These are phyloP conservation scores for Caenorhabditis sp. DNA, from an alignment of 2,888 invertebrate genomes.

Conservation along the genomic window DNA sequence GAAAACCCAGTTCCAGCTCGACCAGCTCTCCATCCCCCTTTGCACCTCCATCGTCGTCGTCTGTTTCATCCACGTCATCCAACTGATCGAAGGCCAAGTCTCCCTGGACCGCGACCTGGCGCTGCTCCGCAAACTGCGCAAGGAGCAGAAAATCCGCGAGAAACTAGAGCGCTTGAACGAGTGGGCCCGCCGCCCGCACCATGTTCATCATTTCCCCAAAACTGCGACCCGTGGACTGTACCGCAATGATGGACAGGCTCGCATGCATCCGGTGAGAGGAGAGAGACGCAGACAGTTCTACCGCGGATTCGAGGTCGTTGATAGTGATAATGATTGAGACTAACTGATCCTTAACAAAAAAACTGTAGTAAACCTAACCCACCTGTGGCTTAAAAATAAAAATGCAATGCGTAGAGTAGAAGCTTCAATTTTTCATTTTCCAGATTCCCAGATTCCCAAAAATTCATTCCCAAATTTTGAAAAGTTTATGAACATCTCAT, in stretches of 20 bases:
- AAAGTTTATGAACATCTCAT: too few species aligned
- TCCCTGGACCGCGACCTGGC: background rate
- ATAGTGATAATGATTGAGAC: background rate
- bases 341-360: background rate
- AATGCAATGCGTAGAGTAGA: too few species aligned
- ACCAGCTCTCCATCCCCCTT: background rate
- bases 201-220: constrained; percentile 13
- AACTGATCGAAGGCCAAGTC: constrained; percentile 11
- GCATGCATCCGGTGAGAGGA: background rate
- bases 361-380: too few species aligned
- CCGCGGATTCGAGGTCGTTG: background rate
- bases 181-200: background rate
- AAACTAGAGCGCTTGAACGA: background rate
- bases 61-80: background rate
- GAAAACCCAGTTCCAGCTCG: constrained; percentile 3
- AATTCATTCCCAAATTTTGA: too few species aligned
- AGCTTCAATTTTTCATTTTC: too few species aligned
- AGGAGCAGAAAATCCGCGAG: background rate
- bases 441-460: too few species aligned
- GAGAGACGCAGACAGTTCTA: background rate
- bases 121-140: background rate
- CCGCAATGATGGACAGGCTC: background rate
- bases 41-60: background rate
- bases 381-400: too few species aligned
- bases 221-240: background rate